Conservation (phyloP, 1,140 invertebrate genomes). For the Papilio glaucus region DNA sequence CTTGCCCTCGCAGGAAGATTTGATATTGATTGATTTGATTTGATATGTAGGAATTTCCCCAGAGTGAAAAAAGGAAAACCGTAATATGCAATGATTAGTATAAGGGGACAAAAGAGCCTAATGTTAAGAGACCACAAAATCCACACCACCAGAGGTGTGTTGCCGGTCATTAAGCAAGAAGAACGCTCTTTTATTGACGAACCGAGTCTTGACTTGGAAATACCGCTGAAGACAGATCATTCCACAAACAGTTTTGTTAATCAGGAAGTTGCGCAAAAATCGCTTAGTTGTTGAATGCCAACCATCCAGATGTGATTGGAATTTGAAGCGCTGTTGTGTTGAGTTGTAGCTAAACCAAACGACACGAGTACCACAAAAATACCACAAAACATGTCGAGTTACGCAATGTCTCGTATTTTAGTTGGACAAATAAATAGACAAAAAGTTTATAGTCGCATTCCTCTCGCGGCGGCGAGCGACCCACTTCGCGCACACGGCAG, state of each 20-base stretch:
- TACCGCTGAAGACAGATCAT: neutral
- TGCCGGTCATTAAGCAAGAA: too few species aligned
- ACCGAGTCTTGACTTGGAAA: too few species aligned
- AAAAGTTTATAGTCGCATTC: constrained; percentile 39
- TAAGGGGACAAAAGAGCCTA: too few species aligned
- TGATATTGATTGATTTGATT: too few species aligned
- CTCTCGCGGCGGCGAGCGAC: constrained; percentile 44
- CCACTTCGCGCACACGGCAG: constrained; percentile 44
- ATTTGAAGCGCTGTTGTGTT: neutral
- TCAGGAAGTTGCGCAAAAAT: neutral
- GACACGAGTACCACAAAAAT: neutral
- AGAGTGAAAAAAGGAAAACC: too few species aligned
- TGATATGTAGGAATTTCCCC: too few species aligned
- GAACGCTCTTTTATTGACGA: too few species aligned
- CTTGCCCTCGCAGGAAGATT: too few species aligned
- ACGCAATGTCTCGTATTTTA: constrained; percentile 37
- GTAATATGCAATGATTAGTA: too few species aligned
- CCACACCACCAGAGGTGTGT: too few species aligned
- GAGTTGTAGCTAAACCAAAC: neutral
- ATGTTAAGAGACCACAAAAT: too few species aligned
- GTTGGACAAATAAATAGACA: constrained; percentile 38
- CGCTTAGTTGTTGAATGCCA: neutral
- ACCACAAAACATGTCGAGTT: constrained; percentile 26
- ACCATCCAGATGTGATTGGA: neutral
- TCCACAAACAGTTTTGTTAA: neutral